Percentiles rank a stretch among this genome's conserved stretches.
Conservation (phyloP, 2,113 vertebrate genomes). For the Canis aureus region DNA sequence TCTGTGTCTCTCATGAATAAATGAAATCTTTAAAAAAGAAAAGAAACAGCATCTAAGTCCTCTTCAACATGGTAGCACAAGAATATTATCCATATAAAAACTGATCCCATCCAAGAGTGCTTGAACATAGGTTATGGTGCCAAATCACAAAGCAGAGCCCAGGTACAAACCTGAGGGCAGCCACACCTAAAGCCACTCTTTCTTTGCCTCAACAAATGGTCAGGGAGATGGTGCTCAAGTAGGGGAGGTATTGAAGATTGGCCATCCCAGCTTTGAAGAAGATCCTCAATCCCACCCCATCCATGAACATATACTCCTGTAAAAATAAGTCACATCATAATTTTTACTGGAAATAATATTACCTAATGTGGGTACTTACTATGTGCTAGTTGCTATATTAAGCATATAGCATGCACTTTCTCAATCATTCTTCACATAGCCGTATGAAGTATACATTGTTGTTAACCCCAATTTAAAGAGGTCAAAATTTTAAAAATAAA, state of each 20-base stretch:
- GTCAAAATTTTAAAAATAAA: neutral
- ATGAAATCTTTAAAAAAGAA: no score
- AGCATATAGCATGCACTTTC: neutral
- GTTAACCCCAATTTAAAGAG: neutral
- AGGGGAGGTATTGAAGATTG: neutral
- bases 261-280: neutral
- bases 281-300: neutral
- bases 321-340: neutral
- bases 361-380: neutral
- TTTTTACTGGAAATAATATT: neutral
- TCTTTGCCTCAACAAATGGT: neutral
- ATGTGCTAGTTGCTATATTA: neutral
- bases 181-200: neutral
- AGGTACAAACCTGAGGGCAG: neutral
- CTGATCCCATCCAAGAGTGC: neutral
- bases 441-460: neutral
- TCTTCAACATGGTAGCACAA: neutral
- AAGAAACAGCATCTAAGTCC: neutral
- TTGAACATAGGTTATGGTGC: neutral
- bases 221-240: neutral
- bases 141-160: neutral
- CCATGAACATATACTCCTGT: neutral
- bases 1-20: no score
- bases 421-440: neutral
- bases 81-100: neutral